phyloP scores from a whole-genome alignment of 2,888 invertebrate species.

The Nymphalis urticae region DNA sequence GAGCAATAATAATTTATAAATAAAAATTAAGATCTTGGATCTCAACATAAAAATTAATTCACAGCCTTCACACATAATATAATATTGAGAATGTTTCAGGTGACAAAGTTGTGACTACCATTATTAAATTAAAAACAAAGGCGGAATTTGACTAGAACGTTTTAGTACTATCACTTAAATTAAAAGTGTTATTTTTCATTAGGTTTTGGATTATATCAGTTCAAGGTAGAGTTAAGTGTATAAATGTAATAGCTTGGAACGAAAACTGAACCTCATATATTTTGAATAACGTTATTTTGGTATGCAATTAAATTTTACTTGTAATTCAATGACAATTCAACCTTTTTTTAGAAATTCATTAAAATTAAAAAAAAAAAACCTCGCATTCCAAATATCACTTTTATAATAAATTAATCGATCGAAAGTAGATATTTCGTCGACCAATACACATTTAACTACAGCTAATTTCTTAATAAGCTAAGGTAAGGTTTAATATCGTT shows the following conservation, averaged over 20 bases:
- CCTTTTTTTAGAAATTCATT: too few species aligned
- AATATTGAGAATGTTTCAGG: constrained; percentile 38
- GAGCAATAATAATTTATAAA: constrained; percentile 46
- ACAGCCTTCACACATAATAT: constrained; percentile 73
- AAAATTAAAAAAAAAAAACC: too few species aligned
- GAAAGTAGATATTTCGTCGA: constrained; percentile 34
- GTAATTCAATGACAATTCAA: too few species aligned
- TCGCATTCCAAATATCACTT: not conserved
- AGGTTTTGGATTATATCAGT: not conserved
- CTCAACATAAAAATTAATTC: constrained; percentile 71
- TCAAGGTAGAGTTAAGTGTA: not conserved
- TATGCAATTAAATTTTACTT: too few species aligned
- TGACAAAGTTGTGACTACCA: constrained; percentile 20
- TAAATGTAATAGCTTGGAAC: too few species aligned
- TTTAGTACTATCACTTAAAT: constrained; percentile 56
- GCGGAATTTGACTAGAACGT: constrained; percentile 52
- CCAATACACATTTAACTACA: constrained; percentile 63
- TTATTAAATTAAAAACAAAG: constrained; percentile 38
- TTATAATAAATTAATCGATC: constrained; percentile 13
- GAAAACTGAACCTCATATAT: too few species aligned
- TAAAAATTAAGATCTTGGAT: constrained; percentile 61
- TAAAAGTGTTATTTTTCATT: not conserved
- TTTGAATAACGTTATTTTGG: too few species aligned
- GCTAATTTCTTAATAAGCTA: constrained; percentile 67
- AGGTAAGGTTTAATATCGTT: constrained; percentile 57